A percentile compares a stretch with the other conserved stretches of the same genome.
phyloP scores from a whole-genome alignment of 2,888 invertebrate genomes.

The Oegoconia quadripuncta region DNA sequence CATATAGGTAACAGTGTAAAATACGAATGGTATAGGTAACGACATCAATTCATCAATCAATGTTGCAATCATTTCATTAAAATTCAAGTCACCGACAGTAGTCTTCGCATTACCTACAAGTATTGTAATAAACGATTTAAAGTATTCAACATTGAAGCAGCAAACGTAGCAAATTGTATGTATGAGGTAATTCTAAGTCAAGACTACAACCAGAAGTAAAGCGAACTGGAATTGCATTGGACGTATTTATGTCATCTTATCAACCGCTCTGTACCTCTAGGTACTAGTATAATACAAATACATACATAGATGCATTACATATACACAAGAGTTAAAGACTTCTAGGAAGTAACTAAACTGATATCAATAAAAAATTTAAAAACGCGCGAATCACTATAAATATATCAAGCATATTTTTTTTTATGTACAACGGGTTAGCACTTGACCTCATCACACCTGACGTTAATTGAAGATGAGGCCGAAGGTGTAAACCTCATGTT shows the following conservation, averaged over 20 bases:
- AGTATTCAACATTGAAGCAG: not conserved
- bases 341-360: too few species aligned
- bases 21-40: conserved; percentile 2
- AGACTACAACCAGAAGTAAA: not conserved
- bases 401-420: too few species aligned
- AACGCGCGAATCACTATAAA: too few species aligned
- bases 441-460: too few species aligned
- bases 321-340: not conserved
- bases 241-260: not conserved
- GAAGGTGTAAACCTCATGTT: too few species aligned
- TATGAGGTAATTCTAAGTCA: conserved; percentile 3
- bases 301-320: not conserved
- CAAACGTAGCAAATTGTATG: not conserved
- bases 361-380: too few species aligned
- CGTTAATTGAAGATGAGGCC: too few species aligned
- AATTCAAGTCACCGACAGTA: conserved; percentile 10
- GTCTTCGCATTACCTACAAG: conserved; percentile 1
- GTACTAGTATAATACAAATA: not conserved
- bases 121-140: not conserved
- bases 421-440: too few species aligned
- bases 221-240: not conserved
- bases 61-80: conserved; percentile 10
- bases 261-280: not conserved
- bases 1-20: conserved; percentile 2
- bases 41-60: conserved; percentile 9